These are phyloP conservation scores for Ciconia nigra DNA, from an alignment of 2,797 vertebrate genomes.

Conservation along the genomic window DNA sequence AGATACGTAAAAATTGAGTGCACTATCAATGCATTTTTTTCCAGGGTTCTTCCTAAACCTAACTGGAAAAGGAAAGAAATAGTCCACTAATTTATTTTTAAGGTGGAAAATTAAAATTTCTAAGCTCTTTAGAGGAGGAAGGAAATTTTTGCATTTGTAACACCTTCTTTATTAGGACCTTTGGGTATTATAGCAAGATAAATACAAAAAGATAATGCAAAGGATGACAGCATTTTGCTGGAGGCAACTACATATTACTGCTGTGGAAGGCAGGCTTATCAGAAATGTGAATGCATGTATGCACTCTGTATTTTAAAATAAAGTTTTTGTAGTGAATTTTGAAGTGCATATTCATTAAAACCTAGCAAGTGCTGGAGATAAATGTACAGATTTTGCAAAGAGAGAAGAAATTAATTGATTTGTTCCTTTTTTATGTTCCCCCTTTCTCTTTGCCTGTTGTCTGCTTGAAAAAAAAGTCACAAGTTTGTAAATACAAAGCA, in stretches of 20 bases:
- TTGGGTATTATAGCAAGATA: not conserved
- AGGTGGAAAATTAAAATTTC: not conserved
- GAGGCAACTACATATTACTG: not conserved
- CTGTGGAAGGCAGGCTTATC: not conserved
- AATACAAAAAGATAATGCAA: slow-evolving; percentile 9
- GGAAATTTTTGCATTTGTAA: not conserved
- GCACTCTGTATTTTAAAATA: not conserved
- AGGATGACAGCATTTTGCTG: not conserved
- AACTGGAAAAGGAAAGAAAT: not conserved
- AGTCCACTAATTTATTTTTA: not conserved
- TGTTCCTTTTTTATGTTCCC: not conserved
- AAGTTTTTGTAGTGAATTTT: not conserved
- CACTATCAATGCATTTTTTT: not conserved
- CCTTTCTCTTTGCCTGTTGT: not conserved
- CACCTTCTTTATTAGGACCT: not conserved
- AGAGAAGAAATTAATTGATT: not conserved
- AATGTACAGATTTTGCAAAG: not conserved
- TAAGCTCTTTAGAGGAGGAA: not conserved
- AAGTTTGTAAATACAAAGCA: slow-evolving; percentile 43
- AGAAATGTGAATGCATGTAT: not conserved
- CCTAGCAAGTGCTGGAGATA: not conserved
- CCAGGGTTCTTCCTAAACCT: not conserved
- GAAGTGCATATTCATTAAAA: not conserved
- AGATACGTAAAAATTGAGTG: not conserved
- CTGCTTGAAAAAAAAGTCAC: slow-evolving; percentile 37